Evolutionary conservation across 2,113 vertebrate genomes (phyloP).

Genomic region (Toxotes chatareus): DNA sequence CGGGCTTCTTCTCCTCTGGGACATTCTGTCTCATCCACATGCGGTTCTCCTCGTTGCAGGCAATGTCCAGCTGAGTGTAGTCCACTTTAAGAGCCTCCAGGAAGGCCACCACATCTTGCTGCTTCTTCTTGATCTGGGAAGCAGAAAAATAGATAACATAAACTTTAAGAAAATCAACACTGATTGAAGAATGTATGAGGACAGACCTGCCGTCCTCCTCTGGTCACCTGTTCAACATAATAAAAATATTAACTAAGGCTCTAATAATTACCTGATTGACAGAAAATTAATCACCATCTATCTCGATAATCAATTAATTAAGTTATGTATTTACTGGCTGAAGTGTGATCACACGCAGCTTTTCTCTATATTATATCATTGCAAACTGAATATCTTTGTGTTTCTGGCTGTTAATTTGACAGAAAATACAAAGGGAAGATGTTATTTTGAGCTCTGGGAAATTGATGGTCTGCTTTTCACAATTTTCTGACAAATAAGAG

Average conservation of each 20-base stretch:
- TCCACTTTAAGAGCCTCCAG: constrained; percentile 97
- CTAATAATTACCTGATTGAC: background rate
- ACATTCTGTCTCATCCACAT: constrained; percentile 99
- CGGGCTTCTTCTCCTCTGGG: constrained; percentile 93
- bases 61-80: constrained; percentile 94
- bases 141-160: background rate
- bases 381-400: background rate
- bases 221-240: too few relatives aligned
- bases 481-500: background rate
- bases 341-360: too few relatives aligned
- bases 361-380: too few relatives aligned
- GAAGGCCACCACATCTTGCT: constrained; percentile 97
- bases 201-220: background rate
- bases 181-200: background rate
- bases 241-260: background rate
- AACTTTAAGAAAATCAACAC: background rate
- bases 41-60: constrained; percentile 94
- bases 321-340: too few relatives aligned
- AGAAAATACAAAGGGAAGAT: background rate
- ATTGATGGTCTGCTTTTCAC: background rate
- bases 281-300: background rate
- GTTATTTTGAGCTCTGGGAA: background rate
- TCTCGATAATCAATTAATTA: too few relatives aligned
- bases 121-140: constrained; percentile 97
- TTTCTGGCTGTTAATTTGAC: background rate